A percentile compares a stretch with the other conserved stretches of the same genome.
phyloP scores from a whole-genome alignment of 2,797 vertebrate genomes.

The Neosalanx taihuensis region DNA sequence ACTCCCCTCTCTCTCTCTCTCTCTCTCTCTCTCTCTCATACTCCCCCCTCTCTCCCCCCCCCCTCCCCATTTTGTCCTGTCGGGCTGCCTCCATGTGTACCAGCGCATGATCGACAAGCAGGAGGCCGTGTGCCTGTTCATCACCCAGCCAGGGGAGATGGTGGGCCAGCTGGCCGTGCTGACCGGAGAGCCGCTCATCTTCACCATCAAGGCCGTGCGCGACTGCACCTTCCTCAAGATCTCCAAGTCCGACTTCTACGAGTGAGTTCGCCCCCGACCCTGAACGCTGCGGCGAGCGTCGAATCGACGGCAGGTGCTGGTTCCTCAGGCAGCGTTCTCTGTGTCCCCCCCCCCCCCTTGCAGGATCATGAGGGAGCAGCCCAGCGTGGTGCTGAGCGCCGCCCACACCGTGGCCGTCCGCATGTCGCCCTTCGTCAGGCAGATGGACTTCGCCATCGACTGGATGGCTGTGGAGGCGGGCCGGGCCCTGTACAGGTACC shows the following conservation, averaged over 20 bases:
- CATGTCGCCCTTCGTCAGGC: no score
- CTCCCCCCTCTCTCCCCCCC: neutral
- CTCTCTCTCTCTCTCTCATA: neutral
- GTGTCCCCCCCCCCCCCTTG: neutral
- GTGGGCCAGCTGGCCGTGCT: slow-evolving; percentile 94
- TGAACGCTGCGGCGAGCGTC: no score
- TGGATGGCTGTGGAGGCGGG: no score
- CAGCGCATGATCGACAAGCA: slow-evolving; percentile 94
- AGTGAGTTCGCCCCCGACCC: slow-evolving; percentile 70
- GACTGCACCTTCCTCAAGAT: slow-evolving; percentile 94
- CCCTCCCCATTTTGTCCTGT: slow-evolving; percentile 83
- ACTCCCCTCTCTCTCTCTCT: neutral
- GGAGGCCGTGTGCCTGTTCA: slow-evolving; percentile 90
- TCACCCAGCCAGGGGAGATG: slow-evolving; percentile 90
- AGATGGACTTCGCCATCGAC: no score
- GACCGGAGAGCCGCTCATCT: slow-evolving; percentile 94
- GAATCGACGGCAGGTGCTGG: no score
- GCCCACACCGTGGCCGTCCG: slow-evolving; percentile 89
- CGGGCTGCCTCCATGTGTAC: slow-evolving; percentile 93
- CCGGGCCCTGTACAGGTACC: no score
- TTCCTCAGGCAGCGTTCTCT: no score
- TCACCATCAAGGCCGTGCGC: slow-evolving; percentile 88
- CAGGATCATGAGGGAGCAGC: slow-evolving; percentile 96
- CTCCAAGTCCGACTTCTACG: slow-evolving; percentile 93
- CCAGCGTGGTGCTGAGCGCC: slow-evolving; percentile 90